These are phyloP conservation scores for Scrobipalpa costella DNA, from an alignment of 2,888 invertebrate genomes.

Conservation along the genomic window DNA sequence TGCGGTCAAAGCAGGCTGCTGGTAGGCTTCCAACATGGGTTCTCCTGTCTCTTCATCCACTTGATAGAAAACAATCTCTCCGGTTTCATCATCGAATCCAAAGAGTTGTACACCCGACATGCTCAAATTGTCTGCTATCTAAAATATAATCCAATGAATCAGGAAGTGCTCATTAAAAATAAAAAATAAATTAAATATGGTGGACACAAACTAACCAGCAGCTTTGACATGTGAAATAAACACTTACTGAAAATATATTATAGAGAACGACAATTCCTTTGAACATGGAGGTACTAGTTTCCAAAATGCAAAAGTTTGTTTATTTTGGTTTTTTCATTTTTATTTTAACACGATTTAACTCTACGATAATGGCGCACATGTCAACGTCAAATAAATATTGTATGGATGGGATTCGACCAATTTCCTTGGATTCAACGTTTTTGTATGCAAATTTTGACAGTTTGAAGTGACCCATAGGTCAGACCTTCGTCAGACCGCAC, in stretches of 20 bases:
- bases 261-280: no score
- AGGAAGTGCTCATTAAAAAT: no score
- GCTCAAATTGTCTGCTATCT: constrained; percentile 23
- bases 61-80: constrained; percentile 67
- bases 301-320: no score
- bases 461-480: no score
- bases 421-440: constrained; percentile 1
- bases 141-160: constrained; percentile 35
- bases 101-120: constrained; percentile 41
- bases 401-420: constrained; percentile 13
- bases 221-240: no score
- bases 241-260: no score
- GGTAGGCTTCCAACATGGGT: constrained; percentile 44
- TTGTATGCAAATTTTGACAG: no score
- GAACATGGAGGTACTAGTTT: no score
- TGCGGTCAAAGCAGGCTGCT: constrained; percentile 32
- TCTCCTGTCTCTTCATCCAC: constrained; percentile 80
- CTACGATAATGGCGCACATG: not conserved
- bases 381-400: no score
- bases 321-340: not conserved
- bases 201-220: no score
- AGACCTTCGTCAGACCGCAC: no score
- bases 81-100: constrained; percentile 76
- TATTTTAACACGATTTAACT: constrained; percentile 7
- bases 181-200: no score